Conservation (phyloP, 2,888 invertebrate genomes). For the Rhabditoides inermis region DNA sequence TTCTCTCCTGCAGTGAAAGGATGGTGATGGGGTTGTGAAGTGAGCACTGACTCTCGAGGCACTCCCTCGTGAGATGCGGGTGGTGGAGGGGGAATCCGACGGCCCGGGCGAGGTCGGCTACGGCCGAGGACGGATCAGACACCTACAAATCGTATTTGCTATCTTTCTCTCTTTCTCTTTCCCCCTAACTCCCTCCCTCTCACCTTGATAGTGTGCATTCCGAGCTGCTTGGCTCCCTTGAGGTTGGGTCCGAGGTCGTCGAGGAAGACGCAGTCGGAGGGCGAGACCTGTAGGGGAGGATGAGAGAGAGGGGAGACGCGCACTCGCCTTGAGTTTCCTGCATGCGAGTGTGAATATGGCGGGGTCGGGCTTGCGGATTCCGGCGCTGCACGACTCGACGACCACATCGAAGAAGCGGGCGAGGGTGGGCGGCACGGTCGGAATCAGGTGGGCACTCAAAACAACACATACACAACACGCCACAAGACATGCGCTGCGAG, state of each 20-base stretch:
- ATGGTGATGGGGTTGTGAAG: too few species aligned
- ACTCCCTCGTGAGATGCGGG: too few species aligned
- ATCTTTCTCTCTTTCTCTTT: neutral
- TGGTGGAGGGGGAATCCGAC: too few species aligned
- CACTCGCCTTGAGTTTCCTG: slow-evolving; percentile 27
- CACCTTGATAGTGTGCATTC: slow-evolving; percentile 55
- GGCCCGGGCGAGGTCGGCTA: slow-evolving; percentile 17
- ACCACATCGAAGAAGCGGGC: slow-evolving; percentile 41
- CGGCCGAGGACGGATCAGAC: slow-evolving; percentile 12
- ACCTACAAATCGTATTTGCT: slow-evolving; percentile 8
- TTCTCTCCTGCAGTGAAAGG: too few species aligned
- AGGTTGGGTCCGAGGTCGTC: slow-evolving; percentile 56
- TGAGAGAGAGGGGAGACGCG: neutral
- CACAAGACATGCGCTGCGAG: slow-evolving; percentile 23
- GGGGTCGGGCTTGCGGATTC: slow-evolving; percentile 54
- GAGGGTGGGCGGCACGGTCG: slow-evolving; percentile 10
- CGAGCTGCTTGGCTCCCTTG: slow-evolving; percentile 53
- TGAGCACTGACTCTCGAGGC: too few species aligned
- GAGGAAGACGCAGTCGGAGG: slow-evolving; percentile 50
- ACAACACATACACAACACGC: neutral
- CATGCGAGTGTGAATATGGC: slow-evolving; percentile 52
- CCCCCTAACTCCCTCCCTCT: neutral
- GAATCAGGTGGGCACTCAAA: neutral
- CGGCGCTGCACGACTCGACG: slow-evolving; percentile 54
- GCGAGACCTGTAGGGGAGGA: slow-evolving; percentile 8